These are phyloP conservation scores for Drosophila tsacasi DNA, from an alignment of 1,140 invertebrate species.

Conservation along the genomic window DNA sequence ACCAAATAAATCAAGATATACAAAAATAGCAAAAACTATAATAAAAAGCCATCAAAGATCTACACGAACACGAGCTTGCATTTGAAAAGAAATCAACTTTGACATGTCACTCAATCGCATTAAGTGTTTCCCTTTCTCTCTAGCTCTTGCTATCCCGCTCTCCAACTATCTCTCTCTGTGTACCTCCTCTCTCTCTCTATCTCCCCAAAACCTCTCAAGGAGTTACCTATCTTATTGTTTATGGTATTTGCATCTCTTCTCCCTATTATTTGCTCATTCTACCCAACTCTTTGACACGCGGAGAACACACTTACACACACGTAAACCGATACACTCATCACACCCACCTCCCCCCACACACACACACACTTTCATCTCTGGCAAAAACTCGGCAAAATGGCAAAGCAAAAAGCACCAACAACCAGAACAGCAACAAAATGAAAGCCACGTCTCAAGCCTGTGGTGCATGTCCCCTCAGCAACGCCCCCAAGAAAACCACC, in stretches of 20 bases:
- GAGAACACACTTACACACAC: slow-evolving; percentile 41
- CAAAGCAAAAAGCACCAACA: slow-evolving; percentile 46
- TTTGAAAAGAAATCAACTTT: slow-evolving; percentile 55
- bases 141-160: slow-evolving; percentile 52
- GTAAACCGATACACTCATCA: slow-evolving; percentile 53
- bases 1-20: slow-evolving; percentile 10
- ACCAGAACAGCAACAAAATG: slow-evolving; percentile 28
- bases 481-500: slow-evolving; percentile 2
- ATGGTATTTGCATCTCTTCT: slow-evolving; percentile 65
- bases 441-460: slow-evolving; percentile 46
- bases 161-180: slow-evolving; percentile 35
- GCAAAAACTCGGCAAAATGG: slow-evolving; percentile 50
- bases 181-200: slow-evolving; percentile 3
- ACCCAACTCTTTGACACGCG: slow-evolving; percentile 28
- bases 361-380: slow-evolving; percentile 41
- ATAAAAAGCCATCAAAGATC: slow-evolving; percentile 43
- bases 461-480: slow-evolving; percentile 43
- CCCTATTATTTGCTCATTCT: slow-evolving; percentile 45
- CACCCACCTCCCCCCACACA: slow-evolving; percentile 30
- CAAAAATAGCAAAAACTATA: slow-evolving; percentile 37
- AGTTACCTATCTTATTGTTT: slow-evolving; percentile 65
- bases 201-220: slow-evolving; percentile 22
- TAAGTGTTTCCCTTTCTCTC: slow-evolving; percentile 41
- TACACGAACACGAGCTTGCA: slow-evolving; percentile 74
- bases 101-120: slow-evolving; percentile 52